A percentile compares a stretch with the other conserved stretches of the same genome.
These are phyloP conservation scores for Riparia riparia DNA, from an alignment of 2,113 vertebrate genomes.

Conservation along the genomic window DNA sequence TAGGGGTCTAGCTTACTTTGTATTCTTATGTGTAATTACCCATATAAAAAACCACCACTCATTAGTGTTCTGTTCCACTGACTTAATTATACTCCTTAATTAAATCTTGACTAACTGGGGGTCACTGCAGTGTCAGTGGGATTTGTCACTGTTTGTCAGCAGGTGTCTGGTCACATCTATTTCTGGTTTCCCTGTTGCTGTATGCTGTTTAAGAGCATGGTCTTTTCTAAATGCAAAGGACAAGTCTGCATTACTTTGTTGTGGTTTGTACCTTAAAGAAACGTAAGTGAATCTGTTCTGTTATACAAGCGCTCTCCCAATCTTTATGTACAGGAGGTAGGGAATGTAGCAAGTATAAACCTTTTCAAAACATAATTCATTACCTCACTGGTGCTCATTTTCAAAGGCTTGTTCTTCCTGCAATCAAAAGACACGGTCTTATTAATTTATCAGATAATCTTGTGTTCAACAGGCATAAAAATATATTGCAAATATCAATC, in stretches of 20 bases:
- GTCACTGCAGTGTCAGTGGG: slow-evolving; percentile 84
- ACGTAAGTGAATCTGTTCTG: neutral
- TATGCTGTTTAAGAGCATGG: slow-evolving; percentile 75
- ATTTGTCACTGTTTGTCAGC: slow-evolving; percentile 88
- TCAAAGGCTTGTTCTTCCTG: neutral
- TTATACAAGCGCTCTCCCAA: neutral
- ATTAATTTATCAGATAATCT: slow-evolving; percentile 56
- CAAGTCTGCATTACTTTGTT: neutral
- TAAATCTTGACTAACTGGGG: slow-evolving; percentile 83
- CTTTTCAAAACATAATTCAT: neutral
- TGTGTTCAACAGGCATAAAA: slow-evolving; percentile 33
- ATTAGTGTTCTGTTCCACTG: slow-evolving; percentile 82
- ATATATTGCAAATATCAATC: slow-evolving; percentile 7
- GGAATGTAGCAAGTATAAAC: neutral
- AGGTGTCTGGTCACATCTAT: slow-evolving; percentile 90
- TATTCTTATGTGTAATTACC: slow-evolving; percentile 82
- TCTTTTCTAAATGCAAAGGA: slow-evolving; percentile 19
- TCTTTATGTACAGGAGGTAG: neutral
- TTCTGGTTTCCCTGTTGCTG: slow-evolving; percentile 86
- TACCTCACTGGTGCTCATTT: neutral
- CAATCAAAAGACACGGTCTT: neutral
- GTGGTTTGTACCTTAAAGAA: neutral
- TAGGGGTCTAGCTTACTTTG: slow-evolving; percentile 61
- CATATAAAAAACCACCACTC: slow-evolving; percentile 73
- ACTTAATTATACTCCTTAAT: slow-evolving; percentile 92